Conservation (phyloP, 2,797 vertebrate species). For the Anguilla megastoma region DNA sequence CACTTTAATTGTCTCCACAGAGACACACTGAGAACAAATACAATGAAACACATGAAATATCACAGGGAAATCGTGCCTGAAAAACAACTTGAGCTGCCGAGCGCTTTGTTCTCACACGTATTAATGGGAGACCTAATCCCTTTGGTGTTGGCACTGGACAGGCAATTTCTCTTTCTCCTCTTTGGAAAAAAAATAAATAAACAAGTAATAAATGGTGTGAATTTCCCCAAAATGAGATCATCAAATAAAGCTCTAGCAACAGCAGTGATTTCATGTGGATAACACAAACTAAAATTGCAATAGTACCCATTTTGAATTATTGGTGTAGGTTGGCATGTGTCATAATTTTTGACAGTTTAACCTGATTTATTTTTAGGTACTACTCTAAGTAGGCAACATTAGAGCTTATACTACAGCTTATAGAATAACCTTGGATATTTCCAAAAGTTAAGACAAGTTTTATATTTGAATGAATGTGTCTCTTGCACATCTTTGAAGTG, state of each 20-base stretch:
- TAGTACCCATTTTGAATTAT: neutral
- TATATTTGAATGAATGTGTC: neutral
- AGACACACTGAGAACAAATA: slow-evolving; percentile 53
- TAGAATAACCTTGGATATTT: neutral
- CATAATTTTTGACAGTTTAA: neutral
- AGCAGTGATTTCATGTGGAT: neutral
- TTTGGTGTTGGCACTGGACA: slow-evolving; percentile 9
- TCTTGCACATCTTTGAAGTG: neutral
- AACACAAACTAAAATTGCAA: neutral
- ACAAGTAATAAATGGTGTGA: slow-evolving; percentile 10
- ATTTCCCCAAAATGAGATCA: neutral
- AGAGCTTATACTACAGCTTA: neutral
- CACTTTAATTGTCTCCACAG: slow-evolving; percentile 74
- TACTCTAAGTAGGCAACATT: neutral
- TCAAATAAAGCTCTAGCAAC: neutral
- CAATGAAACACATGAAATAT: slow-evolving; percentile 57
- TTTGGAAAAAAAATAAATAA: neutral
- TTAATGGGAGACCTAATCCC: slow-evolving; percentile 22
- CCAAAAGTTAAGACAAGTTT: neutral
- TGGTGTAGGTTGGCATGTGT: neutral
- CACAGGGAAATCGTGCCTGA: slow-evolving; percentile 47
- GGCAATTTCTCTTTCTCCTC: slow-evolving; percentile 8
- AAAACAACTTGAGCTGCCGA: slow-evolving; percentile 50
- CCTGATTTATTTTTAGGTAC: slow-evolving; percentile 5
- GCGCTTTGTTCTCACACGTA: slow-evolving; percentile 35